Base-by-base conservation (phyloP, 2,888 invertebrate genomes). In the Drosophila phalerata region DNA sequence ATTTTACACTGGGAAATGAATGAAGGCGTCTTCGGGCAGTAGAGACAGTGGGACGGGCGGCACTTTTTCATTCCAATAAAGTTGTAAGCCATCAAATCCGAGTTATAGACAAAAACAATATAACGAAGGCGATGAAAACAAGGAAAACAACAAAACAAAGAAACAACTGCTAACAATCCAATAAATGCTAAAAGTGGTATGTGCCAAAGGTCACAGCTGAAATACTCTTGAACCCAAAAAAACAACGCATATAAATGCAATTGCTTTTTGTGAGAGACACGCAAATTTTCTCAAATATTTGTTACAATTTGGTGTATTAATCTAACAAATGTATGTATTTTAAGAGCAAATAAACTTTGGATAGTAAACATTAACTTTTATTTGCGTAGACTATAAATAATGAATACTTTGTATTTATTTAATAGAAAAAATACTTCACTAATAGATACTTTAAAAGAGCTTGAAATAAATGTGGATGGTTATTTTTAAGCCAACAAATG, bases 61-160 rank as follows among this genome's bases (percentile, higher is more conserved):
- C 19, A 2, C 13, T 25, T 38, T 52, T 48, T n/a, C 10, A 42
- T 60, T 62, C 61, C 55, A 63, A 75, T 71, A 77, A 63, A 71
- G 74, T 66, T 60, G 66, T 63, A 60, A 38, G 58, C 72, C 58
- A 62, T 63, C 62, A 66, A 77, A 66, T 52, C 30, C 63, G 28
- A 43, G 45, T 22, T 48, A 61, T 49, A 57, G 51, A 62, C 52
- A 48, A 64, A 40, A 19, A 0, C 17, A 32, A 47, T 32, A 49
- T 17, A n/a, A 37, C 10, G 25, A 37, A 56, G 19, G 22, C 22
- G 30, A 25, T 17, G 37, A 55, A 30, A 42, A 43, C 19, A 40
- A 30, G 6, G 30, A 28, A 42, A 28, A 8, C 28, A 28, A 28
- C 5, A 28, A 28, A 28, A 28, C 5, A 28, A 28, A 28, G 28